A percentile compares a stretch with the other conserved stretches of the same genome.
Conservation (phyloP, 1,140 invertebrate species). For the Drosophila orosa region DNA sequence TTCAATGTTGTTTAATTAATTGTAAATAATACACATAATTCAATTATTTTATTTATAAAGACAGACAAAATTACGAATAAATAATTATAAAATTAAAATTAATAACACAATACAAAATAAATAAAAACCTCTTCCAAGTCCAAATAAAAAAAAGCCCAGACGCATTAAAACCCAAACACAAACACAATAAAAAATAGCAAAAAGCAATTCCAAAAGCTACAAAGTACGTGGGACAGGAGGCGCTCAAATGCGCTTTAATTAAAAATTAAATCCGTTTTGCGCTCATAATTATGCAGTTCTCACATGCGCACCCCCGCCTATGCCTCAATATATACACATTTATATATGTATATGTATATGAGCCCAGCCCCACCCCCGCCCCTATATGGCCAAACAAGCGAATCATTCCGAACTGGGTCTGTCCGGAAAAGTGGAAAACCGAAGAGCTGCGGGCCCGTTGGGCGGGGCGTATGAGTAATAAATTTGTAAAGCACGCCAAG, state of each 20-base stretch:
- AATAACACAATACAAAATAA: too few relatives aligned
- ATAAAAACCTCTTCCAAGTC: conserved; percentile 9
- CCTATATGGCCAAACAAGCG: conserved; percentile 13
- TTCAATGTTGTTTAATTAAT: too few relatives aligned
- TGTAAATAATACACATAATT: too few relatives aligned
- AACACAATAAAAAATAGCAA: conserved; percentile 15
- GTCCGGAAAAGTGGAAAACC: conserved; percentile 49
- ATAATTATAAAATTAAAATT: not conserved
- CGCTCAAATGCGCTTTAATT: conserved; percentile 72
- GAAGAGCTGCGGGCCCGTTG: conserved; percentile 33
- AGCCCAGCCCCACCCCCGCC: conserved; percentile 7
- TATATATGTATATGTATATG: not conserved
- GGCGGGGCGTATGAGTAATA: conserved; percentile 66
- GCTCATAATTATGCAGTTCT: conserved; percentile 74
- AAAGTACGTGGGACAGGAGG: conserved; percentile 26
- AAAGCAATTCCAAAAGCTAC: conserved; percentile 23
- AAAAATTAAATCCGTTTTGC: conserved; percentile 76
- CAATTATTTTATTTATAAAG: too few relatives aligned
- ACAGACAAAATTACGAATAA: not conserved
- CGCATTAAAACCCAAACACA: conserved; percentile 16
- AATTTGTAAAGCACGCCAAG: conserved; percentile 58
- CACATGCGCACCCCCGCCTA: conserved; percentile 51
- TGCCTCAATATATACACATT: not conserved
- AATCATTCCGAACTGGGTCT: conserved; percentile 59
- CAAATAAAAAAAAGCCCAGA: conserved; percentile 6